phyloP scores from a whole-genome alignment of 2,888 invertebrate genomes.

The Andrena minutula region DNA sequence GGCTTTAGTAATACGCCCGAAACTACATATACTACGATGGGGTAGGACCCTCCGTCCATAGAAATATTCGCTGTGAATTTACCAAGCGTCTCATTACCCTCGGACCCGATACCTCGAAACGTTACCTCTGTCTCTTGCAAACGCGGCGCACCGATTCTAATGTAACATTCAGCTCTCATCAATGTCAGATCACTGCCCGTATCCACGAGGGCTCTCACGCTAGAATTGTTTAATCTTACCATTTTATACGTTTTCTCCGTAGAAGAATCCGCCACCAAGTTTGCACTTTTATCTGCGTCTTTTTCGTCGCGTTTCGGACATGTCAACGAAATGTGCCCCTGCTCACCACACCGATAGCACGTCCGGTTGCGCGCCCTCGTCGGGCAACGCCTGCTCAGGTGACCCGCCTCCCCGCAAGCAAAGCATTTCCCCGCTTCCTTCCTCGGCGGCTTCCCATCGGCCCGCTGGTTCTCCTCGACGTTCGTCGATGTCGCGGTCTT shows the following conservation, averaged over 20 bases:
- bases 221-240: neutral
- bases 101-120: neutral
- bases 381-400: slow-evolving; percentile 59
- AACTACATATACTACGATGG: neutral
- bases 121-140: neutral
- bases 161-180: neutral
- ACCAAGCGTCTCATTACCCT: neutral
- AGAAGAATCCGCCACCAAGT: neutral
- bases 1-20: neutral
- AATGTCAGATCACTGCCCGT: neutral
- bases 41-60: neutral
- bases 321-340: slow-evolving; percentile 60
- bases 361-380: slow-evolving; percentile 55
- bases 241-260: neutral
- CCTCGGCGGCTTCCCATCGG: neutral
- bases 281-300: neutral
- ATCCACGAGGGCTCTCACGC: neutral
- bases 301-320: slow-evolving; percentile 12
- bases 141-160: neutral
- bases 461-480: neutral
- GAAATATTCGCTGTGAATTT: neutral
- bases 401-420: neutral
- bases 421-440: neutral
- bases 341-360: slow-evolving; percentile 65
- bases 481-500: neutral